Evolutionary conservation across 2,888 invertebrate species (phyloP), one percentile per base, ranked within the genome.

Genomic region (Plebejus anna): DNA sequence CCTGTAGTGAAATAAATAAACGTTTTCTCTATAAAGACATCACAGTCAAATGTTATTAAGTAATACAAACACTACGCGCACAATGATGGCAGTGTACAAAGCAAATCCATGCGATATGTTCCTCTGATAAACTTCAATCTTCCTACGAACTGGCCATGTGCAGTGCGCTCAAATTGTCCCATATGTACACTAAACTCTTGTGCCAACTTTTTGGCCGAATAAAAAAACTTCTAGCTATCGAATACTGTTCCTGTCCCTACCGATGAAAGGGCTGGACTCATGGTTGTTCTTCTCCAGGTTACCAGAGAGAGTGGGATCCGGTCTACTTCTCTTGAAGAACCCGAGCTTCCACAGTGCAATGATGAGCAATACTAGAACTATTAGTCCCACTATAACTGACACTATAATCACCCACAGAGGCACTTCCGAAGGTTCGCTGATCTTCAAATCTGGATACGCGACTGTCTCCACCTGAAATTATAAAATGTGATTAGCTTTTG

Each of bases 391-490:
- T 77, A 97, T 94, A 76, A 98, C 96, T 57, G 98, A 97, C 75
- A 98, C 94, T 80, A 97, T 96, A 80, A 98, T 97, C 80, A 98
- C 96, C 97, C 98, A 98, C 81, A 97, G 94, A 16, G 97, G 97
- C 7, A 98, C 96, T 79, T 96, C 96, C 36, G 96, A 95, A 38
- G 96, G 96, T 81, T 96, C 96, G 82, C 96, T 96, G 81, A 97
- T 96, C 82, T 96, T 94, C 78, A 97, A 91, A 86, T 97, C 97
- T 75, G 98, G 98, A 89, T 97, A 97, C 0, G 97, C 98, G 75
- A 96, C 95, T 0, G 98, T 98, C 85, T 96, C 96, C 79, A 96
- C 97, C 98, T 98, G 86, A 77, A 81, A 83, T 79, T 77, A 75
- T 76, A 16, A 70, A 1, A 47, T 13, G 73, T 57, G 9, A 57